A percentile compares a stretch with the other conserved stretches of the same genome.
These are phyloP conservation scores for Callaeas wilsoni DNA, from an alignment of 2,113 vertebrate genomes.

Conservation along the genomic window DNA sequence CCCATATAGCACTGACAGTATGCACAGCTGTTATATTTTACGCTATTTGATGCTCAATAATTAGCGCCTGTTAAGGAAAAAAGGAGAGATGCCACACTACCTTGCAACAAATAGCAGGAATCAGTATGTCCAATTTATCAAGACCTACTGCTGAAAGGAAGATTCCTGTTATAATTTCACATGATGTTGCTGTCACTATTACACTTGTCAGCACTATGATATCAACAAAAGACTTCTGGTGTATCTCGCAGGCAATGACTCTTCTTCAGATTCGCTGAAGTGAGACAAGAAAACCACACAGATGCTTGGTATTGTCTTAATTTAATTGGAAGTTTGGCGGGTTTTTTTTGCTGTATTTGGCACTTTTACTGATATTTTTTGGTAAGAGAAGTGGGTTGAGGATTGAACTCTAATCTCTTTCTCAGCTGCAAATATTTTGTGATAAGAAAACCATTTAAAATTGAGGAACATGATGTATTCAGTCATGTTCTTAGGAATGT, in stretches of 20 bases:
- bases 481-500: neutral
- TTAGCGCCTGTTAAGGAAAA: constrained; percentile 76
- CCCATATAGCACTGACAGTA: constrained; percentile 78
- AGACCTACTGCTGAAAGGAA: constrained; percentile 65
- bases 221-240: constrained; percentile 71
- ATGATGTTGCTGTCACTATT: constrained; percentile 77
- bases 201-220: constrained; percentile 75
- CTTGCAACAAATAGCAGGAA: constrained; percentile 67
- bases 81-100: constrained; percentile 56
- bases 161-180: constrained; percentile 73
- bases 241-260: constrained; percentile 37
- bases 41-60: constrained; percentile 87
- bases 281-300: neutral
- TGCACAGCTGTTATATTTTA: constrained; percentile 82
- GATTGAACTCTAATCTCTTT: neutral
- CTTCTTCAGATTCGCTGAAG: neutral
- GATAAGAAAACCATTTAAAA: neutral
- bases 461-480: neutral
- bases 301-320: constrained; percentile 36
- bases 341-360: neutral
- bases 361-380: neutral
- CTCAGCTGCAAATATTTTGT: neutral
- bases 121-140: constrained; percentile 63
- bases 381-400: neutral
- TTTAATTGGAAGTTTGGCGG: neutral